Base-by-base conservation (phyloP, 2,888 invertebrate species). In the Polyommatus icarus region DNA sequence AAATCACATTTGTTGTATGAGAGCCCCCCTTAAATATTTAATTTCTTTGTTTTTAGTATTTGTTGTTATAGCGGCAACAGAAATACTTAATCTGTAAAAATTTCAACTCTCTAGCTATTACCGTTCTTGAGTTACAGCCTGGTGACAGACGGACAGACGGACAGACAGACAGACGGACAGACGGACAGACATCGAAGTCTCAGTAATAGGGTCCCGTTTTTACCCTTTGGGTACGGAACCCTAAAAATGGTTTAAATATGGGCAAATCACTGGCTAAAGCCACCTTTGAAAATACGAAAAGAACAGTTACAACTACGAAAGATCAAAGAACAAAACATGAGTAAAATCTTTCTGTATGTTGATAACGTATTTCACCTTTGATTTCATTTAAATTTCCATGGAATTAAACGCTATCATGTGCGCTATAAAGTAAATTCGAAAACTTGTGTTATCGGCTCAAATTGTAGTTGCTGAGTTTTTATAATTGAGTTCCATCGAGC, bases 401-500 rank as follows among this genome's bases (percentile, higher is more conserved):
- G 40, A n/a, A 40, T 40, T 72, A 20, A 40, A 40, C 15, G 29
- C 15, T 72, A 72, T 40, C 18, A 72, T 72, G 72, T 40, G 40
- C 40, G 3, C 36, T 40, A 32, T 67, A 67, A 72, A 36, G 71
- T 36, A 36, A 71, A 71, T 20, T 72, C 40, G 50, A 50, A 73
- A 73, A 73, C 73, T 46, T 73, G 50, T 73, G 50, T 20, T 46
- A 73, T 50, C 46, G 73, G 46, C 20, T 73, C 24, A 46, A 73
- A 73, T 73, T 73, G 29, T 73, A 73, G 46, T 73, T 46, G 46
- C 40, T 4, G 40, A 73, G 72, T 72, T 72, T 72, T 40, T 72
- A 50, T 73, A 73, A 73, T 73, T 73, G 73, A 73, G 73, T 73
- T 73, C 73, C 46, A 73, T 73, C 73, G 73, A 40, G 72, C 72